Base-by-base conservation (phyloP, 2,888 invertebrate species). In the Drosophila greeni region DNA sequence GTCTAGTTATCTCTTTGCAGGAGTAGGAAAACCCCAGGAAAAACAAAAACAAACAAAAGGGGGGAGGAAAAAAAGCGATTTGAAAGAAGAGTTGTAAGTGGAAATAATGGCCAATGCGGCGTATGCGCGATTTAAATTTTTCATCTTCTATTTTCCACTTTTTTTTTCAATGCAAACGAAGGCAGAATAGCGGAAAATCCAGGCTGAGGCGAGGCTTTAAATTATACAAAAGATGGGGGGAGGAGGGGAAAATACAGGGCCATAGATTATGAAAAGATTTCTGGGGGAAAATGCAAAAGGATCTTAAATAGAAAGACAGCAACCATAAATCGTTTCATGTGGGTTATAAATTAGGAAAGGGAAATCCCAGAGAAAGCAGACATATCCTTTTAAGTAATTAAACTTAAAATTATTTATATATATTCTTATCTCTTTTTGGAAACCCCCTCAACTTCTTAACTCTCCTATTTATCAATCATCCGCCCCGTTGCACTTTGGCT, bases 401-500 rank as follows among this genome's bases (percentile, higher is more conserved):
- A 37, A 12, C 37, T n/a, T n/a, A n/a, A n/a, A n/a, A n/a, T n/a
- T n/a, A n/a, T n/a, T n/a, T n/a, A n/a, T n/a, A n/a, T n/a, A n/a
- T n/a, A n/a, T n/a, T n/a, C n/a, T n/a, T n/a, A n/a, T n/a, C n/a
- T n/a, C n/a, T n/a, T n/a, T n/a, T n/a, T n/a, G n/a, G n/a, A n/a
- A n/a, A n/a, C n/a, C n/a, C n/a, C n/a, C n/a, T n/a, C n/a, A 20
- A 20, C 20, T 20, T 20, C 20, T 20, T 20, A 20, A 54, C 34
- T 48, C 39, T 23, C 26, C 45, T 45, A 53, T 42, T 47, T 48
- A 65, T 84, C 80, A 73, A 78, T 78, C 77, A 79, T 84, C 58
- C 85, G 80, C 68, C 67, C 66, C 65, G 80, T 61, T 84, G 83
- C 77, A 60, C 51, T 68, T 68, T 40, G 31, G 42, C 40, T 52